Conservation (phyloP, 2,113 vertebrate species). For the Erinaceus europaeus region DNA sequence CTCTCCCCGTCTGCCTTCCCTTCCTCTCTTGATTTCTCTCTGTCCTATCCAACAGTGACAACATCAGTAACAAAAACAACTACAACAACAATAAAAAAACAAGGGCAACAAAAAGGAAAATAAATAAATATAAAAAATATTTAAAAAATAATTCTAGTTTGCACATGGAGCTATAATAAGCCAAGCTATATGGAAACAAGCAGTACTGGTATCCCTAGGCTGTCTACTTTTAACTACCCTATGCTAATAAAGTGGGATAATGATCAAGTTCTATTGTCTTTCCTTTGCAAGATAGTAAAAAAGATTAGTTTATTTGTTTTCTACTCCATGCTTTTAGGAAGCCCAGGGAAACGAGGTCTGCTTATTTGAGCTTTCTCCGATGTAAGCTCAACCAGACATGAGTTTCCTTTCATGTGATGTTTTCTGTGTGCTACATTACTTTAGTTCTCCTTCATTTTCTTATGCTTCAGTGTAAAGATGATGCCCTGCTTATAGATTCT, state of each 20-base stretch:
- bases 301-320: not conserved
- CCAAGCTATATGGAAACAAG: not conserved
- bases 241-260: not conserved
- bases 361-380: slow-evolving; percentile 39
- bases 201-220: too few relatives aligned
- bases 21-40: too few relatives aligned
- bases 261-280: not conserved
- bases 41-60: too few relatives aligned
- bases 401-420: slow-evolving; percentile 35
- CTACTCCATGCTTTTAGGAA: not conserved
- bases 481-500: slow-evolving; percentile 52
- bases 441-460: slow-evolving; percentile 57
- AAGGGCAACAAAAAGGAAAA: too few relatives aligned
- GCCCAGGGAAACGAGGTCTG: not conserved
- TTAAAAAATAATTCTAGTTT: too few relatives aligned
- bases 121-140: too few relatives aligned
- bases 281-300: not conserved
- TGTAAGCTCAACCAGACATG: not conserved
- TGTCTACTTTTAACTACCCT: not conserved
- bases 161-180: too few relatives aligned
- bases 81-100: too few relatives aligned
- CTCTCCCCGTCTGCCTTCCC: too few relatives aligned
- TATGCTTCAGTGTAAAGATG: slow-evolving; percentile 62
- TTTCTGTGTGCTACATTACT: slow-evolving; percentile 45
- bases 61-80: too few relatives aligned